Percentiles rank a stretch among this genome's conserved stretches.
phyloP scores from a whole-genome alignment of 2,113 vertebrate genomes.

The Nannospalax galili region DNA sequence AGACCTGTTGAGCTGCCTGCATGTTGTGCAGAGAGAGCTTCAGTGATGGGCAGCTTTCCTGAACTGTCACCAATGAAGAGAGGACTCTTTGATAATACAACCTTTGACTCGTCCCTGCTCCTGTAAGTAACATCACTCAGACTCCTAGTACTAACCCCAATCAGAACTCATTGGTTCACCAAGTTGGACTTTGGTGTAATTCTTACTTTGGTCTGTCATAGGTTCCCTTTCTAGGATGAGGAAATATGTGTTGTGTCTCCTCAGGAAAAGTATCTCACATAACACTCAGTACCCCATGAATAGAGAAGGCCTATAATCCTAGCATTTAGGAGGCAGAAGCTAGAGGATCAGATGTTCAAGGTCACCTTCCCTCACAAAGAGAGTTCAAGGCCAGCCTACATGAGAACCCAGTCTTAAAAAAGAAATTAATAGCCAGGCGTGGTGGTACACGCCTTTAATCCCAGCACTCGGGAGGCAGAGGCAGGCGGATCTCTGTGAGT shows the following conservation, averaged over 20 bases:
- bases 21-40: background rate
- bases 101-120: background rate
- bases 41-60: background rate
- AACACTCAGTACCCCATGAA: too few species aligned
- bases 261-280: background rate
- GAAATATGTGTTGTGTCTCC: background rate
- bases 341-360: background rate
- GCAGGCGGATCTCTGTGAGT: too few species aligned
- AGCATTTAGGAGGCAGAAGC: background rate
- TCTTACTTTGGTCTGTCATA: background rate
- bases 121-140: background rate
- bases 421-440: too few species aligned
- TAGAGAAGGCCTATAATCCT: too few species aligned
- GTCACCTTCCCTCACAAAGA: background rate
- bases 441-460: too few species aligned
- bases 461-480: too few species aligned
- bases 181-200: background rate
- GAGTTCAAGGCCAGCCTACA: too few species aligned
- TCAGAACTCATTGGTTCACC: background rate
- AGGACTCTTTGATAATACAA: background rate
- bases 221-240: background rate
- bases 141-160: too few species aligned
- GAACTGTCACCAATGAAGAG: background rate
- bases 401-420: too few species aligned
- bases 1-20: background rate